Conservation (phyloP, 2,113 vertebrate genomes). For the Calcarius ornatus region DNA sequence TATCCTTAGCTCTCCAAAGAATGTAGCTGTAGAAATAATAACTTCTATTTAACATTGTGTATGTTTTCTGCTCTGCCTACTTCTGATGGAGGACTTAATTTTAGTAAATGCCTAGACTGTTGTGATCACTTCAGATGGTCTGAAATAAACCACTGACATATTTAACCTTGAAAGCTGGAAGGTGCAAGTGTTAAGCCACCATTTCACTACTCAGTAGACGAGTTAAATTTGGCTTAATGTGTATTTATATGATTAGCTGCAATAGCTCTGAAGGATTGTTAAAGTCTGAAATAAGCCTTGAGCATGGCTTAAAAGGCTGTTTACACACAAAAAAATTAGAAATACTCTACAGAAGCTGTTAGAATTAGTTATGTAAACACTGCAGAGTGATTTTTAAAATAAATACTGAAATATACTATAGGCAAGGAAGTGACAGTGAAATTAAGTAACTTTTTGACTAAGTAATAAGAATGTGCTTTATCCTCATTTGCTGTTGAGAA, state of each 20-base stretch:
- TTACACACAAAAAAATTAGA: background rate
- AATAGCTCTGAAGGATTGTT: background rate
- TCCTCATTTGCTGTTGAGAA: background rate
- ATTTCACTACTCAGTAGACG: background rate
- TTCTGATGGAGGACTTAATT: background rate
- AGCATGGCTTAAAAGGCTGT: slow-evolving; percentile 5
- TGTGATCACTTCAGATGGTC: background rate
- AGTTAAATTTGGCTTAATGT: slow-evolving; percentile 11
- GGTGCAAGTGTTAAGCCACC: background rate
- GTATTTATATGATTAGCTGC: slow-evolving; percentile 3
- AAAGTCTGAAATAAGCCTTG: background rate
- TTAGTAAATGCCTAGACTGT: background rate
- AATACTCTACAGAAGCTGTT: background rate
- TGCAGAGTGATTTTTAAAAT: background rate
- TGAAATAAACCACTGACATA: background rate
- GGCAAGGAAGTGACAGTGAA: background rate
- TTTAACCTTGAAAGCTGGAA: background rate
- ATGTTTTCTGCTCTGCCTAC: background rate
- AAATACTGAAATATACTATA: background rate
- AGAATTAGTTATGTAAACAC: slow-evolving; percentile 26
- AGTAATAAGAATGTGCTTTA: background rate
- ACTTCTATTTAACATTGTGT: background rate
- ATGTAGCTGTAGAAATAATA: background rate
- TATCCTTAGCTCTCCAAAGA: background rate
- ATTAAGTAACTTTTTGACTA: background rate